phyloP scores from a whole-genome alignment of 2,113 vertebrate species.

The Percopsis transmontana region DNA sequence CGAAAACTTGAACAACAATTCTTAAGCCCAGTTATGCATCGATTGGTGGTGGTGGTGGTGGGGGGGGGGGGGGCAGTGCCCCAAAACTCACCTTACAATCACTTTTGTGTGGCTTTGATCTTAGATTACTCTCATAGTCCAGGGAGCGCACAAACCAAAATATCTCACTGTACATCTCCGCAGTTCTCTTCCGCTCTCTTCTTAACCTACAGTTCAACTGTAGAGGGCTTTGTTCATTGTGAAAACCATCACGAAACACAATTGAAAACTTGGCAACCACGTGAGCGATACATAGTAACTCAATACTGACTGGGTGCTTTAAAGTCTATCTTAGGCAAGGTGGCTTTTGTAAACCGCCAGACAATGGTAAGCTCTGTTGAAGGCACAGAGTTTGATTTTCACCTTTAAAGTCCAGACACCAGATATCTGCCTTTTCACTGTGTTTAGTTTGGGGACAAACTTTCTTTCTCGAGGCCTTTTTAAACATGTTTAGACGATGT shows the following conservation, averaged over 20 bases:
- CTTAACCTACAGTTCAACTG: constrained; percentile 63
- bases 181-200: constrained; percentile 49
- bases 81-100: constrained; percentile 50
- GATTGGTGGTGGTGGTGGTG: background rate
- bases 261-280: constrained; percentile 71
- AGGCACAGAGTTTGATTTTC: constrained; percentile 64
- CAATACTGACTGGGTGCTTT: constrained; percentile 68
- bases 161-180: constrained; percentile 67
- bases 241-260: constrained; percentile 65
- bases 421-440: constrained; percentile 65
- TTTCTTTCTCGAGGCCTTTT: constrained; percentile 53
- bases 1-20: constrained; percentile 5
- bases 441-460: constrained; percentile 53
- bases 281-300: constrained; percentile 69
- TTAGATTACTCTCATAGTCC: constrained; percentile 75
- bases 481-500: constrained; percentile 44
- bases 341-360: constrained; percentile 62
- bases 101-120: constrained; percentile 65
- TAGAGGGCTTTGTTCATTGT: constrained; percentile 70
- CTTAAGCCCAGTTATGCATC: constrained; percentile 4
- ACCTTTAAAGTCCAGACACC: constrained; percentile 71
- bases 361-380: constrained; percentile 75
- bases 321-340: constrained; percentile 68
- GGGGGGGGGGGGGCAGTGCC: background rate
- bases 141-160: constrained; percentile 64